Conservation (phyloP, 2,113 vertebrate genomes). For the Alligator sinensis region DNA sequence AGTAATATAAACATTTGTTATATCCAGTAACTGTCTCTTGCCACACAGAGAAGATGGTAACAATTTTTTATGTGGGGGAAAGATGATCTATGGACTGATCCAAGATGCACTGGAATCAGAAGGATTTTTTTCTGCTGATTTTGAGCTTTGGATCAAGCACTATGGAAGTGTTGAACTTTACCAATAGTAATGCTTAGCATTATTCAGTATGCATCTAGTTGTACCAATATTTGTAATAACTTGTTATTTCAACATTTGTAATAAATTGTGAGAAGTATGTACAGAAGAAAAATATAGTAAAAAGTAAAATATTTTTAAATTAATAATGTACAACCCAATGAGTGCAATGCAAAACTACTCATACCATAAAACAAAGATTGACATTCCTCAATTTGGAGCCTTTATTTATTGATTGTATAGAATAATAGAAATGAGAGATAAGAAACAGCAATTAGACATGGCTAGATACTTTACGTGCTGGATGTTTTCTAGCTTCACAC, state of each 20-base stretch:
- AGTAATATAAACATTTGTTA: background rate
- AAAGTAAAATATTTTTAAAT: accelerated
- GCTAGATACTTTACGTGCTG: background rate
- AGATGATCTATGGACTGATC: background rate
- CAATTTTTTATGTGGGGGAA: background rate
- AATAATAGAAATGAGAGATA: background rate
- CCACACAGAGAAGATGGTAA: background rate
- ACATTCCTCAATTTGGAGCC: background rate
- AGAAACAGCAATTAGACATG: background rate
- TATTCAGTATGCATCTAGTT: background rate
- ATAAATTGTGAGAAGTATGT: background rate
- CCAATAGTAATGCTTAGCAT: background rate
- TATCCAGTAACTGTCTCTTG: background rate
- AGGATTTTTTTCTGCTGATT: background rate
- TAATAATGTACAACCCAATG: accelerated
- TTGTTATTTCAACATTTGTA: background rate
- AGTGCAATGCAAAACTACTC: accelerated
- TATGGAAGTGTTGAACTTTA: background rate
- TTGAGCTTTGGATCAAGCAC: background rate
- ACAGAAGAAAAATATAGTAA: accelerated
- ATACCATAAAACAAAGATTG: background rate
- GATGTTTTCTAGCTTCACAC: background rate
- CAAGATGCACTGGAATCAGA: background rate
- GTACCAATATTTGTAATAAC: no score
- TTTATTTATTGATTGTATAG: accelerated